phyloP scores from a whole-genome alignment of 2,888 invertebrate genomes.

The Hirtodrosophila alboralis region DNA sequence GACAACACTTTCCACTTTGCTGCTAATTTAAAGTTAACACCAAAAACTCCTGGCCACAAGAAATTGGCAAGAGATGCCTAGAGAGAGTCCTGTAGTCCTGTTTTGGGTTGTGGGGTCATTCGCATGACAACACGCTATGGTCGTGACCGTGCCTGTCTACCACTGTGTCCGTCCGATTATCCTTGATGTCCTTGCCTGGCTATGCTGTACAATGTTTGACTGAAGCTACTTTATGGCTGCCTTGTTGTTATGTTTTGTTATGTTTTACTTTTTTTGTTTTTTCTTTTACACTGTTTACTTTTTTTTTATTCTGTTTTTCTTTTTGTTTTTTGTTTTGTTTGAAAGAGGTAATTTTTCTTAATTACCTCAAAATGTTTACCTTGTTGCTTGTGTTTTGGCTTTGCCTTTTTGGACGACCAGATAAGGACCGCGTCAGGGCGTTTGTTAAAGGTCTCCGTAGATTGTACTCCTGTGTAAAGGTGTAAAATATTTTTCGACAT shows the following conservation, averaged over 20 bases:
- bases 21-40: conserved; percentile 79
- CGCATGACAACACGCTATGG: conserved; percentile 27
- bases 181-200: conserved; percentile 36
- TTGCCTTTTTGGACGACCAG: conserved; percentile 48
- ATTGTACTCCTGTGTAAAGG: conserved; percentile 67
- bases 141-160: conserved; percentile 6
- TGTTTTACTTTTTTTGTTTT: conserved; percentile 11
- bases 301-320: conserved; percentile 16
- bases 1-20: conserved; percentile 79
- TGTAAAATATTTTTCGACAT: conserved; percentile 72
- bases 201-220: conserved; percentile 27
- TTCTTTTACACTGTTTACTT: conserved; percentile 35
- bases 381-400: conserved; percentile 70
- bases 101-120: background rate
- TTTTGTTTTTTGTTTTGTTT: conserved; percentile 14
- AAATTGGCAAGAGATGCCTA: conserved; percentile 30
- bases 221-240: conserved; percentile 60
- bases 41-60: conserved; percentile 67
- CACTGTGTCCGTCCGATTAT: conserved; percentile 10
- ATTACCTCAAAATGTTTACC: conserved; percentile 78
- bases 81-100: background rate
- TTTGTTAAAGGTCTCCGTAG: conserved; percentile 55
- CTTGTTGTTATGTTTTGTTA: conserved; percentile 43
- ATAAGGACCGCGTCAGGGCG: conserved; percentile 58
- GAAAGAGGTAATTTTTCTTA: conserved; percentile 77